Base-by-base conservation (phyloP, 2,888 invertebrate species). In the Ferdinandea cuprea region DNA sequence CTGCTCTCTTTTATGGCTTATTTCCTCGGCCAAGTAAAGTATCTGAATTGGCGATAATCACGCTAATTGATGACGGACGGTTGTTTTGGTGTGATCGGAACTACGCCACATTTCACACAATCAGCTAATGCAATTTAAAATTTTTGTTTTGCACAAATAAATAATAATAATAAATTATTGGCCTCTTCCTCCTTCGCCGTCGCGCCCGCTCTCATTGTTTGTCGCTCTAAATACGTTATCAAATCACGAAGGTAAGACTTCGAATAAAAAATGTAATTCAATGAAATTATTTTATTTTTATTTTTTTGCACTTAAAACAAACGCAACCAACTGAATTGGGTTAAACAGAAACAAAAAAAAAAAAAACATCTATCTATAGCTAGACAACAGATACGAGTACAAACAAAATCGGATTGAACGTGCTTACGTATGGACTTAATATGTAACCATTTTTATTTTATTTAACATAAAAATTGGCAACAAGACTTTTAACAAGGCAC, bases 281-380 rank as follows among this genome's bases (percentile, higher is more conserved):
- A 46, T 71, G 71, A 76, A 65, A 46, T 69, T 76, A 17, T 74
- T 58, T n/a, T n/a, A n/a, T n/a, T n/a, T n/a, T n/a, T n/a, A n/a
- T 25, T 25, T 25, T 25, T 25, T 25, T 25, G 69, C 76, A 71
- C 76, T 76, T 46, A 37, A 72, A 76, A 59, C 76, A 59, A 63
- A 74, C 54, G 46, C 54, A 73, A 54, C 37, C 28, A 37, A 9
- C 44, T 15, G 9, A 74, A 74, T 58, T 74, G 58, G 65, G 74
- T 56, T 66, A 56, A 58, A 30, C 58, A 21, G 48, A 56, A 56
- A 35, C 2, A 25, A 25, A 2, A 30, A 66, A 21, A 56, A 56
- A 56, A 35, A 25, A 25, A 25, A 2, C 25, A 25, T 25, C 2
- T n/a, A 42, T 44, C 3, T 5, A 25, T 25, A 25, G 25, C 25